phyloP scores from a whole-genome alignment of 2,888 invertebrate species.

The Mimas tiliae region DNA sequence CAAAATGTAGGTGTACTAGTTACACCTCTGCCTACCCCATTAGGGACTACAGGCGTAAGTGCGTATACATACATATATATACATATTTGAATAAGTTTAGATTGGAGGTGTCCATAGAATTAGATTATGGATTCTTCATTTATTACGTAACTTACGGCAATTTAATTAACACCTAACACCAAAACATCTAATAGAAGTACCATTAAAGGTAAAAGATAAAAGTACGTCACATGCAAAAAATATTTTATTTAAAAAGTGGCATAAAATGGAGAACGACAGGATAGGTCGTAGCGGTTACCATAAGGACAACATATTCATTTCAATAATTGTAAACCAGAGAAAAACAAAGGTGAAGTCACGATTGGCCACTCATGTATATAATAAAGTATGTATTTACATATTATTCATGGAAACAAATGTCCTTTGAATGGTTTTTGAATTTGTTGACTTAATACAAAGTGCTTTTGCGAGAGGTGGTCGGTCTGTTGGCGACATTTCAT shows the following conservation, averaged over 20 bases:
- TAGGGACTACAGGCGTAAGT: no score
- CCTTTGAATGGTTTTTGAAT: constrained; percentile 77
- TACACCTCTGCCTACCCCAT: no score
- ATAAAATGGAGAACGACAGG: not conserved
- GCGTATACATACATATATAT: no score
- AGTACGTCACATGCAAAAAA: not conserved
- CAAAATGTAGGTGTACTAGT: no score
- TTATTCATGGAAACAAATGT: constrained; percentile 82
- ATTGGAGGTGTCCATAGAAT: no score
- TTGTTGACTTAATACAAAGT: constrained; percentile 82
- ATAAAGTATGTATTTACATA: constrained; percentile 77
- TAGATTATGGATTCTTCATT: no score
- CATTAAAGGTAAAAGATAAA: no score
- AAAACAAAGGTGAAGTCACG: constrained; percentile 37
- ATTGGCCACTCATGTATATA: constrained; percentile 51
- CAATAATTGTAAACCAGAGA: constrained; percentile 30
- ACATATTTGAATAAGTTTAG: no score
- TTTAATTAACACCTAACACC: no score
- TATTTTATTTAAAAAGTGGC: not conserved
- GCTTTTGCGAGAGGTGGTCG: constrained; percentile 73
- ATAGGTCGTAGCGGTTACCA: not conserved
- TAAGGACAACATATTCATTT: constrained; percentile 25
- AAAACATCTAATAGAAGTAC: no score
- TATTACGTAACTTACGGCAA: no score
- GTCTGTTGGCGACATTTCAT: constrained; percentile 67